Conservation (phyloP, 2,888 invertebrate species). For the Hypercompe scribonia region DNA sequence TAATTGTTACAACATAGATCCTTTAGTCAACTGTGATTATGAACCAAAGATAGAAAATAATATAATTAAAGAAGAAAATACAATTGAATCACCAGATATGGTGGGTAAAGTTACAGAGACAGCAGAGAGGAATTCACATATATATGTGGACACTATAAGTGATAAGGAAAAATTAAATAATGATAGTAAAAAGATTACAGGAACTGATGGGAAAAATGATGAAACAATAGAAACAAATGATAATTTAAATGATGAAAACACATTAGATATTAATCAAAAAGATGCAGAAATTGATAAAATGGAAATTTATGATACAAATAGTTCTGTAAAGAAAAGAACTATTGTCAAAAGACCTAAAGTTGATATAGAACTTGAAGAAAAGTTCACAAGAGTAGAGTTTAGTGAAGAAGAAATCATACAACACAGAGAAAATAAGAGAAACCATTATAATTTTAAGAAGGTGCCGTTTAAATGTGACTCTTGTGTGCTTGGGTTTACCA, state of each 20-base stretch:
- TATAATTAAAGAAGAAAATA: slow-evolving; percentile 22
- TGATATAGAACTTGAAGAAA: slow-evolving; percentile 39
- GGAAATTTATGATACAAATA: slow-evolving; percentile 13
- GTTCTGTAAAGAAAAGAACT: background rate
- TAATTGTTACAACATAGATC: slow-evolving; percentile 21
- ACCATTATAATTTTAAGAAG: slow-evolving; percentile 71
- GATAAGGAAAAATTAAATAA: background rate
- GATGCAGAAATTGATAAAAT: slow-evolving; percentile 9
- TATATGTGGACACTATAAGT: background rate
- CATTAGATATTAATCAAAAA: slow-evolving; percentile 23
- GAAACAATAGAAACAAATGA: slow-evolving; percentile 3
- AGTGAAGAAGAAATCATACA: slow-evolving; percentile 66
- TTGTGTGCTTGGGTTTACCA: slow-evolving; percentile 70
- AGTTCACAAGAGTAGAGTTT: slow-evolving; percentile 57
- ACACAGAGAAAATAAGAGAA: slow-evolving; percentile 65
- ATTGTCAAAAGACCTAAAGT: slow-evolving; percentile 1
- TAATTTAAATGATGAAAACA: slow-evolving; percentile 13
- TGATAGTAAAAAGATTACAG: background rate
- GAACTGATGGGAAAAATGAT: background rate
- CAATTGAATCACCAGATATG: too few species aligned
- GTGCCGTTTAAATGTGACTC: slow-evolving; percentile 70
- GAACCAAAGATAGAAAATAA: slow-evolving; percentile 22
- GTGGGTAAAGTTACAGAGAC: background rate
- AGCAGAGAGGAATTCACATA: background rate
- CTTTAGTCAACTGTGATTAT: slow-evolving; percentile 12